These are phyloP conservation scores for Hirtodrosophila cameraria DNA, from an alignment of 2,888 invertebrate species.

Conservation along the genomic window DNA sequence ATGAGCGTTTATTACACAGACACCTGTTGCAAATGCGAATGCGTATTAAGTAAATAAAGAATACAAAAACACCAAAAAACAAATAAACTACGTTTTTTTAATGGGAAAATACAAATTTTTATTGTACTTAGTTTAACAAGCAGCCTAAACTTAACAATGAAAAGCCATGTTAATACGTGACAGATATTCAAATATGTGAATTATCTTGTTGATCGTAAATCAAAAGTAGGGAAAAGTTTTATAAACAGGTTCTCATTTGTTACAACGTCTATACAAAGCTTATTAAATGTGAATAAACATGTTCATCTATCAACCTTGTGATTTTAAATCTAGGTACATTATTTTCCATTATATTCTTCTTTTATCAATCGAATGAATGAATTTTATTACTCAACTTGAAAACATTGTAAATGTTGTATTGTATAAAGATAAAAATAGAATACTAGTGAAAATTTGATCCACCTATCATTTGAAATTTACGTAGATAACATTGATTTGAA, in stretches of 20 bases:
- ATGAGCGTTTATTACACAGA: constrained; percentile 72
- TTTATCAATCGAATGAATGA: no score
- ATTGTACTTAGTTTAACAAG: constrained; percentile 11
- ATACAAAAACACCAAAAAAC: constrained; percentile 47
- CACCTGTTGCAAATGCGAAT: constrained; percentile 73
- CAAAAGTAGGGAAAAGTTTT: not conserved
- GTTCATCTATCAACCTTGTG: no score
- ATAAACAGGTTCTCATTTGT: no score
- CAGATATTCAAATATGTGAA: not conserved
- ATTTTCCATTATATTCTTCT: no score
- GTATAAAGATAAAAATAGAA: no score
- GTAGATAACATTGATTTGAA: no score
- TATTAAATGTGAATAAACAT: not conserved
- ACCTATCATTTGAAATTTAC: no score
- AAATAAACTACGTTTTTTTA: constrained; percentile 3
- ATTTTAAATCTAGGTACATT: no score
- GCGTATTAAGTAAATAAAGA: constrained; percentile 70
- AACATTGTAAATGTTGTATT: no score
- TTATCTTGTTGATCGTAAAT: not conserved
- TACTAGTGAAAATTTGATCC: no score
- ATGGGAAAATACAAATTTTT: constrained; percentile 14
- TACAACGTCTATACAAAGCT: not conserved
- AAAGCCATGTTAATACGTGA: not conserved
- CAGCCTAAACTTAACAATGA: constrained; percentile 4
- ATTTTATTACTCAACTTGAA: no score